A percentile compares a stretch with the other conserved stretches of the same genome.
These are phyloP conservation scores for Halcyon malimbica DNA, from an alignment of 2,113 vertebrate species.

Conservation along the genomic window DNA sequence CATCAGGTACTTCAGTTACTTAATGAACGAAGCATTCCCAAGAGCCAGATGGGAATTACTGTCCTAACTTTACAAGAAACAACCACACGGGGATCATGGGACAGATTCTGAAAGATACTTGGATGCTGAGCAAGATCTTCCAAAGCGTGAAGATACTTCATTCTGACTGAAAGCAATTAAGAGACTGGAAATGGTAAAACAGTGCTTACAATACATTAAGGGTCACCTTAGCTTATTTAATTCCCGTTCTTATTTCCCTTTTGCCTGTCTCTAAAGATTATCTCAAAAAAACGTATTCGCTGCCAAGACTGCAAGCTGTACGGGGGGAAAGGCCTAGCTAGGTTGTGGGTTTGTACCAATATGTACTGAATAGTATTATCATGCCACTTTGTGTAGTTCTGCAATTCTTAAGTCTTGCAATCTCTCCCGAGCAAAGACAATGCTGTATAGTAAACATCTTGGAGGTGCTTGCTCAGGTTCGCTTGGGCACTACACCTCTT, in stretches of 20 bases:
- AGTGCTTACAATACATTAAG: background rate
- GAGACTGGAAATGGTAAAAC: background rate
- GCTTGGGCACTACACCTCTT: fast-evolving
- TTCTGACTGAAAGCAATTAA: background rate
- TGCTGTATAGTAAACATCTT: background rate
- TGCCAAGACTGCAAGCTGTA: background rate
- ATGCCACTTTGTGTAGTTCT: background rate
- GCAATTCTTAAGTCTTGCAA: background rate
- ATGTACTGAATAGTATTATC: background rate
- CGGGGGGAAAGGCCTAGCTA: background rate
- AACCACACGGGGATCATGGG: background rate
- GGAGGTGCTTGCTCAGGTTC: background rate
- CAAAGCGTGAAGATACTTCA: background rate
- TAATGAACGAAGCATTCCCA: background rate
- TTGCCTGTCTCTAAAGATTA: background rate
- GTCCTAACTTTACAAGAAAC: background rate
- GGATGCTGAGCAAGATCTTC: background rate
- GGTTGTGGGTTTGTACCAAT: background rate
- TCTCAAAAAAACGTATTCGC: background rate
- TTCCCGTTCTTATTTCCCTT: background rate
- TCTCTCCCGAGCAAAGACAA: background rate
- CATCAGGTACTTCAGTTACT: background rate
- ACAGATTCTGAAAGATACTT: background rate
- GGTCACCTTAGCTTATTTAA: background rate
- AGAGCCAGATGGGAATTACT: background rate